A percentile compares a stretch with the other conserved stretches of the same genome.
These are phyloP conservation scores for Ptychodera flava DNA, from an alignment of 35 echinoderm and acorn worm genomes.

Conservation along the genomic window DNA sequence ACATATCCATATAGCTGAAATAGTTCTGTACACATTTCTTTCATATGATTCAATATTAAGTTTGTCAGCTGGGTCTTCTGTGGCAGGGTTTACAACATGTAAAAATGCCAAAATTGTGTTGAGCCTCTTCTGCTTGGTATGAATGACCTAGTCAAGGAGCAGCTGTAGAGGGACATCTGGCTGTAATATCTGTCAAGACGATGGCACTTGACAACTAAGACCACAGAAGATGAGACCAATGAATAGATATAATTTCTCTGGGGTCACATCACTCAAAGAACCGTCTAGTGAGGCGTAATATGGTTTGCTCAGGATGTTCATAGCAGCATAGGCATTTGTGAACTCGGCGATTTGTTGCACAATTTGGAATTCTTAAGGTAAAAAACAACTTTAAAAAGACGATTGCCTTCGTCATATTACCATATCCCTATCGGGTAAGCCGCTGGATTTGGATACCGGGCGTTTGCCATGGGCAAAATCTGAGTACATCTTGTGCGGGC, in stretches of 20 bases:
- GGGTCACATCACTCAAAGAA: background rate
- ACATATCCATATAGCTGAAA: constrained; percentile 10
- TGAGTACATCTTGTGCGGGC: background rate
- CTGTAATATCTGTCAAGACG: background rate
- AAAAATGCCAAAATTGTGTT: constrained; percentile 15
- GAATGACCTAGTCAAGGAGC: background rate
- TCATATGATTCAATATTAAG: constrained; percentile 25
- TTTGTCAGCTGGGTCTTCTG: constrained; percentile 3
- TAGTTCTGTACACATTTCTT: constrained; percentile 6
- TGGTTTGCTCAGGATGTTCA: background rate
- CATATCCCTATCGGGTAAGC: background rate
- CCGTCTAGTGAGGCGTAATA: background rate
- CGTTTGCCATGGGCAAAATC: background rate
- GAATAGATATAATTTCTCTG: background rate
- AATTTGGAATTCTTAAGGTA: background rate
- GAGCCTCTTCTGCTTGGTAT: constrained; percentile 2
- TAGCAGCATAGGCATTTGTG: background rate
- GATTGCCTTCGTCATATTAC: background rate
- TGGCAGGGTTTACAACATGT: constrained; percentile 30
- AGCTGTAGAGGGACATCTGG: background rate
- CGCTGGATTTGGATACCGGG: background rate
- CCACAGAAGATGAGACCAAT: background rate
- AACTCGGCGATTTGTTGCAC: background rate
- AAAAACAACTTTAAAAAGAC: background rate
- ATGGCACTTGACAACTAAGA: background rate